Base-by-base conservation (phyloP, 2,797 vertebrate species). In the Takifugu rubripes region DNA sequence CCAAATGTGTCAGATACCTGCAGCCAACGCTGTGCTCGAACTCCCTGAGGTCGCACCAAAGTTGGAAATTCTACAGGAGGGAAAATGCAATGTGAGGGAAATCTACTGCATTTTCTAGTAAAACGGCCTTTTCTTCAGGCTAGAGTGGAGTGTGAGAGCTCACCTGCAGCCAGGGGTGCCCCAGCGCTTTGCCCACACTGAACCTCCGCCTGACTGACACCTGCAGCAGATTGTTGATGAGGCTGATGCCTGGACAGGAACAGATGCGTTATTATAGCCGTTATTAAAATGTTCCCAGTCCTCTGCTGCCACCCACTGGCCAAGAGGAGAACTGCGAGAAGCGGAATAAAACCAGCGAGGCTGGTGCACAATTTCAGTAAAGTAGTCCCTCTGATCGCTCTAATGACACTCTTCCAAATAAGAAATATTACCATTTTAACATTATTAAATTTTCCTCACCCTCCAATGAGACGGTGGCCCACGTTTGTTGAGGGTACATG, bases 191-290 rank as follows among this genome's bases (percentile, higher is more conserved):
- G 1, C 90, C 90, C 46, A 91, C 91, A 0, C 71, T 92, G 86
- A 85, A 92, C 50, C 90, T 72, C 31, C 84, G 81, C 33, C 81
- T 83, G 42, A 88, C 69, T 3, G 87, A 82, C 81, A 92, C 90
- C 84, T 90, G 91, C 79, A 92, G 89, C 77, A 92, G 84, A 86
- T 92, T 91, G 25, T 64, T 89, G 77, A 92, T 91, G 72, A 92
- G 84, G 61, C 81, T 90, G 75, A 92, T 85, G 1, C 87, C 91
- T 92, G 74, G 8, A 51, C 29, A 77, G n/a, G 17, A 17, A 52
- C 7, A 25, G 1, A 54, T 9, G 9, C 24, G 48, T 16, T 44
- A 10, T 54, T 6, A 53, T 17, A 9, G 25, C 7, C 14, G 0
- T 0, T 15, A 2, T 53, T 12, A 27, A 16, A n/a, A 53, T 43